Conservation (phyloP, 2,888 invertebrate species). For the Homarus gammarus region DNA sequence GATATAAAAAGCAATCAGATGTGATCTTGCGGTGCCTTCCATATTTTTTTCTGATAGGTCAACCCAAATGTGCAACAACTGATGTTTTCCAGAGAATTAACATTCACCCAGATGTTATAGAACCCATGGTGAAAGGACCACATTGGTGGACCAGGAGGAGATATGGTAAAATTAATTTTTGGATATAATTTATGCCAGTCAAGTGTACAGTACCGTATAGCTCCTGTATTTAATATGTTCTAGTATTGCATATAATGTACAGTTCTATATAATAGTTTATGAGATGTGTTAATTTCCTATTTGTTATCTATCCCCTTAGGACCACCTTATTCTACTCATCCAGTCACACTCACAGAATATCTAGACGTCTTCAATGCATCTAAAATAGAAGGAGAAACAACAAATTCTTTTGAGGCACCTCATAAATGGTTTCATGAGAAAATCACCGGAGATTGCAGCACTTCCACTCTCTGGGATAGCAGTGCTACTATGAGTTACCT, state of each 20-base stretch:
- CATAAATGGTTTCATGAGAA: background rate
- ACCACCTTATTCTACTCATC: slow-evolving; percentile 18
- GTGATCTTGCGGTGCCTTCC: slow-evolving; percentile 68
- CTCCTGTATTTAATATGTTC: too few species aligned
- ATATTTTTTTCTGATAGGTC: slow-evolving; percentile 70
- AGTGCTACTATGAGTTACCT: slow-evolving; percentile 49
- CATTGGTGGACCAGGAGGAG: slow-evolving; percentile 73
- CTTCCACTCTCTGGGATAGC: slow-evolving; percentile 70
- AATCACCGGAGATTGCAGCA: slow-evolving; percentile 72
- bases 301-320: slow-evolving; percentile 33
- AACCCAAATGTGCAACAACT: slow-evolving; percentile 74
- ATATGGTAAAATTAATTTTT: slow-evolving; percentile 47
- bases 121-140: slow-evolving; percentile 68
- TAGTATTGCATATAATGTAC: background rate
- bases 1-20: background rate
- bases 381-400: slow-evolving; percentile 11
- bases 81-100: slow-evolving; percentile 63
- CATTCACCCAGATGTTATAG: slow-evolving; percentile 69
- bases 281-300: background rate
- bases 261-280: background rate
- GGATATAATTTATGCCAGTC: too few species aligned
- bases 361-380: slow-evolving; percentile 51
- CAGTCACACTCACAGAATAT: slow-evolving; percentile 59
- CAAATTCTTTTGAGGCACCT: background rate
- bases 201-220: too few species aligned